phyloP scores from a whole-genome alignment of 2,113 vertebrate genomes.

The Steatornis caripensis region DNA sequence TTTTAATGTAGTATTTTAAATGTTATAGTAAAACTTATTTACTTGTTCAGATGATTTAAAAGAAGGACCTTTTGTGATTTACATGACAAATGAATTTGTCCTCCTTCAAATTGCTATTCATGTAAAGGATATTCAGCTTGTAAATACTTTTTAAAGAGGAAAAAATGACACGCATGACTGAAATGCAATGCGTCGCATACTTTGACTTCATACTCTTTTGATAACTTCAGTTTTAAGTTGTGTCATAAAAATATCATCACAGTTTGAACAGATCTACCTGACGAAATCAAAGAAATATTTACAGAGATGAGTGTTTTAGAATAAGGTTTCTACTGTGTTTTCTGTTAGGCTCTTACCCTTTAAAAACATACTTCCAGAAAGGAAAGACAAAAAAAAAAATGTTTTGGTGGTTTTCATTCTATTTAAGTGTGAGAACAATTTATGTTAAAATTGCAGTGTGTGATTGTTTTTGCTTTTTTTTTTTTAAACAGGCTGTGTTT shows the following conservation, averaged over 20 bases:
- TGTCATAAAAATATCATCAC: neutral
- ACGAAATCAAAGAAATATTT: neutral
- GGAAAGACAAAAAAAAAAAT: neutral
- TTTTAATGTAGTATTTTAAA: too few relatives aligned
- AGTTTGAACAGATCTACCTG: neutral
- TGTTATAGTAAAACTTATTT: neutral
- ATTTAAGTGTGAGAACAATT: neutral
- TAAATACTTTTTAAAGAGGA: neutral
- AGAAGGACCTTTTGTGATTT: neutral
- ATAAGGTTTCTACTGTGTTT: neutral
- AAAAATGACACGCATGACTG: neutral
- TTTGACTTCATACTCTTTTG: neutral
- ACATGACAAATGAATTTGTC: neutral
- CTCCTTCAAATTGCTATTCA: neutral
- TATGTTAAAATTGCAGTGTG: neutral
- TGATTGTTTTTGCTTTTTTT: neutral
- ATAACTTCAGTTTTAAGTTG: neutral
- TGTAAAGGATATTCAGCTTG: neutral
- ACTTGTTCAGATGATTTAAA: neutral
- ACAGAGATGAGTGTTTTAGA: neutral
- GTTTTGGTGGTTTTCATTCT: neutral
- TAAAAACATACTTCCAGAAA: neutral
- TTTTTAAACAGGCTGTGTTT: neutral
- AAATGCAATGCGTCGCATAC: neutral
- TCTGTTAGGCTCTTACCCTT: neutral